These are phyloP conservation scores for Bos taurus DNA, from an alignment of 2,113 vertebrate genomes.

Conservation along the genomic window ARS-UCD2.0 NC_037345.1:46658001-46658500, in stretches of 20 bases:
- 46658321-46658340: conserved; percentile 59
- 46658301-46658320: conserved; percentile 47
- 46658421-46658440: conserved; percentile 74
- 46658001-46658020: background rate
- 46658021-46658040: background rate
- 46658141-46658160: background rate
- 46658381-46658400: conserved; percentile 71
- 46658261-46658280: background rate
- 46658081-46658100: background rate
- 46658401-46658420: background rate
- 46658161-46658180: background rate
- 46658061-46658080: background rate
- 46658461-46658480: conserved; percentile 61
- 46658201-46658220: background rate
- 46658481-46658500: conserved; percentile 35
- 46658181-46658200: background rate
- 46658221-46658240: background rate
- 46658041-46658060: background rate
- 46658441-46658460: conserved; percentile 64
- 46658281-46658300: background rate
- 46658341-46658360: conserved; percentile 72
- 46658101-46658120: background rate
- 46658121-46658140: background rate
- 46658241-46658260: background rate
- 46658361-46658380: background rate